Conservation (phyloP, 2,797 vertebrate genomes). For the Myotis vivesi region DNA sequence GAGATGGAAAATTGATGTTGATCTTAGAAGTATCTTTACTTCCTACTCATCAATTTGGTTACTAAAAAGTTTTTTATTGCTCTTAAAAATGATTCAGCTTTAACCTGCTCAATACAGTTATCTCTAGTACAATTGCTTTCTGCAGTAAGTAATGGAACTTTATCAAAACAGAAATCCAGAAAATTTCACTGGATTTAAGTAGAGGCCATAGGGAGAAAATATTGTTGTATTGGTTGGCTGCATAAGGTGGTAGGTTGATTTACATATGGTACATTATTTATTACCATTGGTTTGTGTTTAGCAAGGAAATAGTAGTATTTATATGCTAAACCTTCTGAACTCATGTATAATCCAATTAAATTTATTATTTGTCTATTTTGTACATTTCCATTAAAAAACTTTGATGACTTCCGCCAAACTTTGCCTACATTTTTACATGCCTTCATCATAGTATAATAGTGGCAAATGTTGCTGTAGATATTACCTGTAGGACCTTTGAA, state of each 20-base stretch:
- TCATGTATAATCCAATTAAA: background rate
- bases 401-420: background rate
- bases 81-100: background rate
- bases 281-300: background rate
- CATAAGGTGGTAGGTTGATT: background rate
- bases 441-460: background rate
- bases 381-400: background rate
- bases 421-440: background rate
- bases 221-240: background rate
- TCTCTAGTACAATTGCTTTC: background rate
- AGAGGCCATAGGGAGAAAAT: background rate
- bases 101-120: background rate
- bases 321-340: background rate
- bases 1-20: background rate
- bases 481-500: background rate
- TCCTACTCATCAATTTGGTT: background rate
- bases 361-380: background rate
- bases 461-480: background rate
- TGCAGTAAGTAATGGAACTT: background rate
- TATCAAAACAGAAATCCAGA: background rate
- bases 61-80: background rate
- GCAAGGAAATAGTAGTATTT: background rate
- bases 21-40: background rate
- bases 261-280: background rate
- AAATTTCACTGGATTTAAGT: background rate